Percentiles rank a stretch among this genome's conserved stretches.
Conservation (phyloP, 2,113 vertebrate species). For the Myxocyprinus asiaticus region DNA sequence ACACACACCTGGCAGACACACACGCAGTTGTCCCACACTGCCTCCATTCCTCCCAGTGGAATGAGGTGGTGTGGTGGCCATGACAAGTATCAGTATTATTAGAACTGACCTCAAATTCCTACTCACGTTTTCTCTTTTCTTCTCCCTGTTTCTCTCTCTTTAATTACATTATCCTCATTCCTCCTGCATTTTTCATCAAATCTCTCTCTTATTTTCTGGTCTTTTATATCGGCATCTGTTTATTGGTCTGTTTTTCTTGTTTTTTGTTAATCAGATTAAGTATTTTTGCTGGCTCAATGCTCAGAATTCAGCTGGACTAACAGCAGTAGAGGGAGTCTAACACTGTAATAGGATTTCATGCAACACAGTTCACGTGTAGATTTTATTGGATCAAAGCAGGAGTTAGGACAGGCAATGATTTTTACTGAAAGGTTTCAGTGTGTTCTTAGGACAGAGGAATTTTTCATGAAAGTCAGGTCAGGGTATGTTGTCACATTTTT, state of each 20-base stretch:
- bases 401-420: slow-evolving; percentile 1
- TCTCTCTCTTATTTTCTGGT: no score
- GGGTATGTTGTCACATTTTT: no score
- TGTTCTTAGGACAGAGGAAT: no score
- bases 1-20: slow-evolving; percentile 39
- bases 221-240: no score
- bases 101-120: slow-evolving; percentile 42
- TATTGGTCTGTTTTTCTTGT: no score
- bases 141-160: no score
- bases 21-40: slow-evolving; percentile 29
- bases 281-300: slow-evolving; percentile 16
- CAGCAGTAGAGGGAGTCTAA: slow-evolving; percentile 17
- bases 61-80: slow-evolving; percentile 40
- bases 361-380: slow-evolving; percentile 13
- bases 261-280: no score
- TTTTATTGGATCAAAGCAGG: slow-evolving; percentile 28
- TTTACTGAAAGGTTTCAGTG: no score
- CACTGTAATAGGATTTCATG: slow-evolving; percentile 24
- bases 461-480: no score
- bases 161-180: no score
- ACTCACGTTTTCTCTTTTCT: no score
- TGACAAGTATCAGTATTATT: slow-evolving; percentile 48
- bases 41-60: slow-evolving; percentile 39
- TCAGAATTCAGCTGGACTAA: neutral
- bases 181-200: no score